Conservation (phyloP, 2,113 vertebrate species). For the Romanogobio albipinnatus region DNA sequence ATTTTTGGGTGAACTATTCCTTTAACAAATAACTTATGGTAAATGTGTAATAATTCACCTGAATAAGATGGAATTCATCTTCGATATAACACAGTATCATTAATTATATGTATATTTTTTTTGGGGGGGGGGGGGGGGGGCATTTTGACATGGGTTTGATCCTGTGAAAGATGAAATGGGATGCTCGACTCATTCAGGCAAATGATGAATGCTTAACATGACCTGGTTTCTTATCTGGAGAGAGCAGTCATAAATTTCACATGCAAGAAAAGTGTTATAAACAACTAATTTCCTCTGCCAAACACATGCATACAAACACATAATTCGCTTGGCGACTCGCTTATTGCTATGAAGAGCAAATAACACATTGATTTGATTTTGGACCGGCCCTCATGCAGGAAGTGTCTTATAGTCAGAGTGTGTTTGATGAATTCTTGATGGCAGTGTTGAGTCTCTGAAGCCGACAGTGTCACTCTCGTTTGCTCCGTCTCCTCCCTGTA, state of each 20-base stretch:
- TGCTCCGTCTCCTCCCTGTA: no score
- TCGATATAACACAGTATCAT: neutral
- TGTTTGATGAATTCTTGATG: neutral
- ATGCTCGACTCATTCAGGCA: neutral
- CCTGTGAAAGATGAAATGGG: slow-evolving; percentile 8
- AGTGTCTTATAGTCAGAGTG: neutral
- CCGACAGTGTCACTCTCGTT: no score
- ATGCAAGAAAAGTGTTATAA: slow-evolving; percentile 33
- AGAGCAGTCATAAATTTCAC: neutral
- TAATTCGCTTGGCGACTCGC: neutral
- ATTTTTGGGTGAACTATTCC: no score
- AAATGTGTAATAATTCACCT: neutral
- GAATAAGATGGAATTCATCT: neutral
- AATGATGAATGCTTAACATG: slow-evolving; percentile 6
- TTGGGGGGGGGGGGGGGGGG: no score
- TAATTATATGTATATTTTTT: slow-evolving; percentile 7
- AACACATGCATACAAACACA: slow-evolving; percentile 7
- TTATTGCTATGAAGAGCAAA: neutral
- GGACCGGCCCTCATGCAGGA: neutral
- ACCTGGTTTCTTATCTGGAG: slow-evolving; percentile 25
- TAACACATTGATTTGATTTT: slow-evolving; percentile 19
- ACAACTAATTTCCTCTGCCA: slow-evolving; percentile 25
- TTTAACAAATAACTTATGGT: neutral
- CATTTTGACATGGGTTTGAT: slow-evolving; percentile 5
- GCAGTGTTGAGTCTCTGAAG: no score